phyloP scores from a whole-genome alignment of 35 echinoderm and acorn worm species.

The Chiridota heheva region DNA sequence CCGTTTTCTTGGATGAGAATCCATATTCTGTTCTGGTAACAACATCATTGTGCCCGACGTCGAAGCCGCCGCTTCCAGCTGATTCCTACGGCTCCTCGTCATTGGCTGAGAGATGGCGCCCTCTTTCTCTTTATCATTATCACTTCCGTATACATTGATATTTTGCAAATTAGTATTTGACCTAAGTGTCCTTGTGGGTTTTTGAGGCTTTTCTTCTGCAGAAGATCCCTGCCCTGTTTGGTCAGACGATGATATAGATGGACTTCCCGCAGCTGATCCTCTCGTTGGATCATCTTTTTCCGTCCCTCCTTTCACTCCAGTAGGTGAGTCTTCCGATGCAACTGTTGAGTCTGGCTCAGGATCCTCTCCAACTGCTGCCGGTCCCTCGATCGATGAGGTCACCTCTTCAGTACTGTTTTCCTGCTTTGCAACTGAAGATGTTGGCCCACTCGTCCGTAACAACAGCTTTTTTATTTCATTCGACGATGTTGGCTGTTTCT shows the following conservation, averaged over 20 bases:
- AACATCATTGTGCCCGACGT: conserved; percentile 24
- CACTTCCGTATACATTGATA: conserved; percentile 10
- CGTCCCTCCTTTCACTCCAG: no score
- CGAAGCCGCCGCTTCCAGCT: conserved; percentile 55
- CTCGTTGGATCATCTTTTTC: background rate
- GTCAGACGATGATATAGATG: conserved; percentile 75
- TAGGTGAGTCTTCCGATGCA: background rate
- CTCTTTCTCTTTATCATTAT: conserved; percentile 66
- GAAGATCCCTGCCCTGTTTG: background rate
- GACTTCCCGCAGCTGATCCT: conserved; percentile 51
- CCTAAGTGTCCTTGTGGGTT: conserved; percentile 76
- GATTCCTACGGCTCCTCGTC: conserved; percentile 90
- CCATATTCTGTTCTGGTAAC: conserved; percentile 54
- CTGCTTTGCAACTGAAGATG: no score
- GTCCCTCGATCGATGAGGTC: conserved; percentile 22
- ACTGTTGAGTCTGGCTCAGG: conserved; percentile 35
- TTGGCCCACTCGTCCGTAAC: conserved; percentile 49
- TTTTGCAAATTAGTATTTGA: conserved; percentile 80
- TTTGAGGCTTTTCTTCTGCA: conserved; percentile 44
- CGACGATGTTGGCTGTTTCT: conserved; percentile 69
- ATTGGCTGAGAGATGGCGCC: conserved; percentile 58
- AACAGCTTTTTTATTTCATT: conserved; percentile 86
- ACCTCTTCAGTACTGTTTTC: no score
- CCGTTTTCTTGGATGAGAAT: conserved; percentile 83
- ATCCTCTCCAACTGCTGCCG: conserved; percentile 9